Evolutionary conservation across 2,888 invertebrate genomes (phyloP), one percentile per base, ranked within the genome.

Genomic region (Clepsis dumicolana): DNA sequence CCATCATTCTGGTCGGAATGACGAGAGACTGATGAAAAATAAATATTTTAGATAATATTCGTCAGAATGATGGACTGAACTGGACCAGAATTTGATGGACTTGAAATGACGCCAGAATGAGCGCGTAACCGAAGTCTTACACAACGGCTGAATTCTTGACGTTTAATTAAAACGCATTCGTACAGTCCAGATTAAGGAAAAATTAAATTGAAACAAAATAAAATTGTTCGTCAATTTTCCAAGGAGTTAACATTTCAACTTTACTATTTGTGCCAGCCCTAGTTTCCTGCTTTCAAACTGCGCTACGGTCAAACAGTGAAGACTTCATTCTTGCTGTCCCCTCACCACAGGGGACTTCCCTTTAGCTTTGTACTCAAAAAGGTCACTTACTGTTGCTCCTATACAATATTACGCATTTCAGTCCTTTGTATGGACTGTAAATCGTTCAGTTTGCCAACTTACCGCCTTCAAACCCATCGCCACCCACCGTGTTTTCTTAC

Each of bases 311-410:
- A 89, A 64, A 80, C 85, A 80, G 80, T 86, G 81, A 89, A 89
- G 89, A 89, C 86, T 82, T 87, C 85, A 85, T 78, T 74, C 77
- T 73, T 77, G 78, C 84, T 81, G 80, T 82, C 82, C 76, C 73
- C 74, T 75, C 85, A 64, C 92, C 87, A 89, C 91, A 80, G 88
- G 92, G 82, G 77, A 86, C 81, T 88, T 90, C 86, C 91, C 77
- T 80, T 82, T 83, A 75, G 70, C 70, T 75, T 81, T 83, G 87
- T 88, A 86, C 88, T 74, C 70, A 76, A 75, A 90, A 90, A 90
- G 91, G 91, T 91, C 91, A 90, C 79, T 84, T 83, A 80, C 80
- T 75, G 81, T 81, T 81, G 77, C 83, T 77, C 79, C 85, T 83
- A 85, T 86, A 84, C 79, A 84, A 79, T 74, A 74, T 79, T 79